These are phyloP conservation scores for Macrostomum lignano DNA, from an alignment of 1,140 invertebrate genomes.

Conservation along the genomic window DNA sequence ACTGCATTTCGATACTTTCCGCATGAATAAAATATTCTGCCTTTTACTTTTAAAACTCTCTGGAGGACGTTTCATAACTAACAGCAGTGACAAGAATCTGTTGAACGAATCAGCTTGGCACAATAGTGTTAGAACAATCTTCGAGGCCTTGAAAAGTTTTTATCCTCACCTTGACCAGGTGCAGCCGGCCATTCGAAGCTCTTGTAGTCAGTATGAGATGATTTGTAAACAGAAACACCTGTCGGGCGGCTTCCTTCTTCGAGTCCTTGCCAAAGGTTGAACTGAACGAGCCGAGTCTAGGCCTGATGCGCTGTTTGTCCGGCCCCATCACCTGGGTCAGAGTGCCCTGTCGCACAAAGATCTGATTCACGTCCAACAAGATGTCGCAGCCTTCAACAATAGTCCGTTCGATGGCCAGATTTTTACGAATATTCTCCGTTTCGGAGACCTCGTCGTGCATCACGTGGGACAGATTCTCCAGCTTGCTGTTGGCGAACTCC, in stretches of 20 bases:
- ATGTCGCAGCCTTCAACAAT: constrained; percentile 80
- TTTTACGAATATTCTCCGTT: constrained; percentile 69
- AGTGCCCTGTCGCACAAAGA: constrained; percentile 31
- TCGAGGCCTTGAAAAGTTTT: too few species aligned
- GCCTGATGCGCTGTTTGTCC: too few species aligned
- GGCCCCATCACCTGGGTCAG: too few species aligned
- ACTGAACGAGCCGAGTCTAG: too few species aligned
- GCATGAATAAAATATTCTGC: too few species aligned
- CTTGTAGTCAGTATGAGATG: constrained; percentile 50
- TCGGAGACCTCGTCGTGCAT: constrained; percentile 44
- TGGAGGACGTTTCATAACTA: too few species aligned
- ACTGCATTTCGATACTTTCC: too few species aligned
- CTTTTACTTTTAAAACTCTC: too few species aligned
- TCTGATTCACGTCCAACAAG: constrained; percentile 66
- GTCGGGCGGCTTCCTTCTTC: constrained; percentile 42
- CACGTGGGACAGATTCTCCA: constrained; percentile 53
- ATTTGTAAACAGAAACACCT: constrained; percentile 61
- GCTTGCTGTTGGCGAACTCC: constrained; percentile 53
- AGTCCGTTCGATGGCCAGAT: constrained; percentile 67
- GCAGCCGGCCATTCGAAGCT: constrained; percentile 49
- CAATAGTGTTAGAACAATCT: too few species aligned
- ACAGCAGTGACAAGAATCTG: too few species aligned
- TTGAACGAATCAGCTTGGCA: too few species aligned
- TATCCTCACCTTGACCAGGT: constrained; percentile 44
- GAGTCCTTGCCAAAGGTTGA: too few species aligned